Evolutionary conservation across 2,113 vertebrate species (phyloP).

Genomic region (Triplophysa dalaica): DNA sequence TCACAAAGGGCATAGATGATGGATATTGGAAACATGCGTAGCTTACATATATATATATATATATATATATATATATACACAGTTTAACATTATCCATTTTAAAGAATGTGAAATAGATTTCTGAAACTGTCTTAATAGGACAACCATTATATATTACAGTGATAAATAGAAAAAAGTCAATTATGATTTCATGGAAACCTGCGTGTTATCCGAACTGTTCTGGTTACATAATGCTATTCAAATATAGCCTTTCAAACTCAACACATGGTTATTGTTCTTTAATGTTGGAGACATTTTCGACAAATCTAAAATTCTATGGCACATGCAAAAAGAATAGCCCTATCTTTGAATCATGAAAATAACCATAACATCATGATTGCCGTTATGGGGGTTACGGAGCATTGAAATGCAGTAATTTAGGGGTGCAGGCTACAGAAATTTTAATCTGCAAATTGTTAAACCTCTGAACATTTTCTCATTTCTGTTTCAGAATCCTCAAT

Average conservation of each 20-base stretch:
- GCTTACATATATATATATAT: background rate
- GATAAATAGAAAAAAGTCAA: background rate
- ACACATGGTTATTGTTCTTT: no score
- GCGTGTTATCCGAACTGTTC: background rate
- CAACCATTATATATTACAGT: background rate
- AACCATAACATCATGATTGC: no score
- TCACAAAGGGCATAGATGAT: background rate
- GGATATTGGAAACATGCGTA: conserved; percentile 9
- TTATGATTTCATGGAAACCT: background rate
- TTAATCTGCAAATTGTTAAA: no score
- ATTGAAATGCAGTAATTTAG: no score
- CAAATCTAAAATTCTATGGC: no score
- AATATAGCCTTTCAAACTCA: background rate
- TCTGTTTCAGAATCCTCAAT: no score
- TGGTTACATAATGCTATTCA: background rate
- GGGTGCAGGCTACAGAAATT: no score
- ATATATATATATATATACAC: background rate
- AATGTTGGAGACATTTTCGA: no score
- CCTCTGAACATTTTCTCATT: no score
- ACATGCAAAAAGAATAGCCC: no score
- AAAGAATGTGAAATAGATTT: background rate
- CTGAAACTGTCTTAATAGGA: background rate
- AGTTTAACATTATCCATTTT: conserved; percentile 3
- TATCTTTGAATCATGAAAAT: no score
- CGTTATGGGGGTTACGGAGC: no score